phyloP scores from a whole-genome alignment of 2,113 vertebrate species.

The Tamias sibiricus region DNA sequence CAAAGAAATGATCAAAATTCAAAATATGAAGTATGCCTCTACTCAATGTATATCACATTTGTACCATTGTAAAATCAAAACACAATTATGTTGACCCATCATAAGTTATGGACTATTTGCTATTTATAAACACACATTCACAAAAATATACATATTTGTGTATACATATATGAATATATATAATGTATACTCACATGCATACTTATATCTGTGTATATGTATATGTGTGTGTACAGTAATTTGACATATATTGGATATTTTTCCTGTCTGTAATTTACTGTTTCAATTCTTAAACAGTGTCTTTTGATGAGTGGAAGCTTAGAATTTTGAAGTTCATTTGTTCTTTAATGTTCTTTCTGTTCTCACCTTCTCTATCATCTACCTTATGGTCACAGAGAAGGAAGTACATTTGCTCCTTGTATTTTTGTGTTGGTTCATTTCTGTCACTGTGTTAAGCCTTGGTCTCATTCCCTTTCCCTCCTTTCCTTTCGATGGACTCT shows the following conservation, averaged over 20 bases:
- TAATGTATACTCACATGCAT: no score
- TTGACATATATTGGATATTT: neutral
- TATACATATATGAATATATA: neutral
- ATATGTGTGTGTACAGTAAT: neutral
- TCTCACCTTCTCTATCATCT: neutral
- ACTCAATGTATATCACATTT: neutral
- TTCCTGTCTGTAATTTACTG: neutral
- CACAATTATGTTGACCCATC: neutral
- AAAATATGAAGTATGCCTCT: neutral
- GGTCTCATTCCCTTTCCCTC: neutral
- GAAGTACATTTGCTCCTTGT: neutral
- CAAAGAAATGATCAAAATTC: neutral
- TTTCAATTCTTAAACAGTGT: constrained; percentile 25
- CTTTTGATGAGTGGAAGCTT: neutral
- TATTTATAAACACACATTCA: neutral
- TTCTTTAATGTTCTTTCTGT: neutral
- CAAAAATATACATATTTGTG: neutral
- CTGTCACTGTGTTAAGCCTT: neutral
- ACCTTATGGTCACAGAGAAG: neutral
- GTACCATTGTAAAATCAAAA: neutral
- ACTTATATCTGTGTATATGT: neutral
- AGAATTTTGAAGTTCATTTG: neutral
- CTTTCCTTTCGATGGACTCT: neutral
- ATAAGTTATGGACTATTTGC: neutral
- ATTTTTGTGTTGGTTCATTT: neutral